Percentiles rank a stretch among this genome's conserved stretches.
Conservation (phyloP, 1,140 invertebrate genomes). For the Lerema accius region DNA sequence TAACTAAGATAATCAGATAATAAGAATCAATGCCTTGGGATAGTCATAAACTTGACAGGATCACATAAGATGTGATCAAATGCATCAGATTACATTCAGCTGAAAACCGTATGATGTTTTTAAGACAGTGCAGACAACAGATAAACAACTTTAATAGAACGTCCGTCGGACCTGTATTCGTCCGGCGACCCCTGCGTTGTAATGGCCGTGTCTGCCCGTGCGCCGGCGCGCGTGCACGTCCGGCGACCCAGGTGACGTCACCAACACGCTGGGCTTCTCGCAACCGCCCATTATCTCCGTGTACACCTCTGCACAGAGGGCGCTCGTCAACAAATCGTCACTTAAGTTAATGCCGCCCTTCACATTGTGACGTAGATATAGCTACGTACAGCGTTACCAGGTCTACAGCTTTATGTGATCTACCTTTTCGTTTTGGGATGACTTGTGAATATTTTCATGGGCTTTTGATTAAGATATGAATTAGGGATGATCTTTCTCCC, state of each 20-base stretch:
- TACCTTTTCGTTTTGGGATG: not conserved
- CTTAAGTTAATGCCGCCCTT: not conserved
- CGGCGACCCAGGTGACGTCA: constrained; percentile 94
- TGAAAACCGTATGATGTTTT: not conserved
- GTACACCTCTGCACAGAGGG: constrained; percentile 83
- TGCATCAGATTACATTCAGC: not conserved
- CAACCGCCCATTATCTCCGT: constrained; percentile 84
- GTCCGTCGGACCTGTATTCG: constrained; percentile 82
- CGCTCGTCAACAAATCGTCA: constrained; percentile 4
- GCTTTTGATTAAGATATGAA: no score
- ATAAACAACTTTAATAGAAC: not conserved
- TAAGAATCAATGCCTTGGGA: not conserved
- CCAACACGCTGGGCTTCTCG: constrained; percentile 92
- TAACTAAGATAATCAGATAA: not conserved
- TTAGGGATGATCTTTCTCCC: no score
- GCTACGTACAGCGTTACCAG: not conserved
- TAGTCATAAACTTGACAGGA: not conserved
- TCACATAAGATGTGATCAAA: no score
- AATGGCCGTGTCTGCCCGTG: constrained; percentile 75
- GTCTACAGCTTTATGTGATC: constrained; percentile 2
- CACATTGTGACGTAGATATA: not conserved
- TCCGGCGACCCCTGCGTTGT: constrained; percentile 85
- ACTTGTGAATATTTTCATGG: no score
- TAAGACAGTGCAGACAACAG: not conserved
- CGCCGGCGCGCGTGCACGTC: constrained; percentile 85